These are phyloP conservation scores for Harlomillsia oculata DNA, from an alignment of 1,140 invertebrate genomes.

Conservation along the genomic window DNA sequence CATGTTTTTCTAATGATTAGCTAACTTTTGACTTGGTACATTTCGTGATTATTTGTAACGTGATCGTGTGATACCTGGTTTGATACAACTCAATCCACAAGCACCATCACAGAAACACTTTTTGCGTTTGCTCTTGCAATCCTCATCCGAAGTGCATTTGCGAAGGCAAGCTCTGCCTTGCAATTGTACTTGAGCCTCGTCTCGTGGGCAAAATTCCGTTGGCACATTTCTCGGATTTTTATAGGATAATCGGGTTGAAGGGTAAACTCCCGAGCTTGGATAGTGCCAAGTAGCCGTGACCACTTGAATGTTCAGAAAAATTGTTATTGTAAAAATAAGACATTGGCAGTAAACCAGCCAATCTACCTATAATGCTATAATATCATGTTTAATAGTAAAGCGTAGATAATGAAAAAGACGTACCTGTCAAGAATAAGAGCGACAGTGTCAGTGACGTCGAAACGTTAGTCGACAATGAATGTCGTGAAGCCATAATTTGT, in stretches of 20 bases:
- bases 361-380: too few relatives aligned
- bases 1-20: neutral
- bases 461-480: too few relatives aligned
- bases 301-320: too few relatives aligned
- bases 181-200: slow-evolving; percentile 57
- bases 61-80: slow-evolving; percentile 53
- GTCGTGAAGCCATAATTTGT: too few relatives aligned
- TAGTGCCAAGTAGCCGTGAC: slow-evolving; percentile 31
- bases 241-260: slow-evolving; percentile 46
- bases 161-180: slow-evolving; percentile 70
- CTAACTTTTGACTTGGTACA: neutral
- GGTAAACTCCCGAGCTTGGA: slow-evolving; percentile 12
- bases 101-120: slow-evolving; percentile 91
- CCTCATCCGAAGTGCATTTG: slow-evolving; percentile 85
- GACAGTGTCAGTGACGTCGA: too few relatives aligned
- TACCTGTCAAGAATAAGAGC: too few relatives aligned
- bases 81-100: slow-evolving; percentile 94
- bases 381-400: too few relatives aligned
- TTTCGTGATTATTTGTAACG: neutral
- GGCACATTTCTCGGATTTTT: slow-evolving; percentile 73
- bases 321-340: too few relatives aligned
- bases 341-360: too few relatives aligned
- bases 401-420: too few relatives aligned
- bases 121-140: slow-evolving; percentile 94
- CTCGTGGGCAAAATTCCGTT: slow-evolving; percentile 58